Evolutionary conservation across 2,113 vertebrate species (phyloP).

Genomic region (Heteronetta atricapilla): DNA sequence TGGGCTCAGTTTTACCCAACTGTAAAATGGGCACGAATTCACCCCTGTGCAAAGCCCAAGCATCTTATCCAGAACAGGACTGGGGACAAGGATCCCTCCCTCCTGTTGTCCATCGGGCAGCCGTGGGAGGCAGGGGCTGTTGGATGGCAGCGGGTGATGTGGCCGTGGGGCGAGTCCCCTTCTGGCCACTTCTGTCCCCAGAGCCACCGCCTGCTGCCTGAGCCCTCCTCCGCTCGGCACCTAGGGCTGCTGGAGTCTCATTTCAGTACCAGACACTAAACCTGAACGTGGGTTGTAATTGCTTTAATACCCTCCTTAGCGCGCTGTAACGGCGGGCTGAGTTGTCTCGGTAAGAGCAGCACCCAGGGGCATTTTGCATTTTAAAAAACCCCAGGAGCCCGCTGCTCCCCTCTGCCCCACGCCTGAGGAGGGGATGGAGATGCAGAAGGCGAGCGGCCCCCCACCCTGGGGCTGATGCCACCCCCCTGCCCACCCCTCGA

Average conservation of each 20-base stretch:
- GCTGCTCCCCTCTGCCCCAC: not conserved
- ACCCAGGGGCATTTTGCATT: not conserved
- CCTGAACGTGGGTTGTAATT: not conserved
- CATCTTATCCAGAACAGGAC: not conserved
- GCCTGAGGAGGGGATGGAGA: not conserved
- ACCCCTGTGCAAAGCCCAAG: not conserved
- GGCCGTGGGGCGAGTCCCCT: not conserved
- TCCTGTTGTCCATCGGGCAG: not conserved
- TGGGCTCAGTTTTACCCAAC: not conserved
- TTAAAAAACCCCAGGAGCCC: not conserved
- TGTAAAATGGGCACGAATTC: not conserved
- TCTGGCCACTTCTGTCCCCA: not conserved
- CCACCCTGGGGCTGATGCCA: no score
- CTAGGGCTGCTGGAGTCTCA: not conserved
- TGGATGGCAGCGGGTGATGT: not conserved
- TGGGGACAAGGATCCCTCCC: not conserved
- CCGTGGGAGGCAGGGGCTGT: not conserved
- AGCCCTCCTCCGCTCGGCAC: not conserved
- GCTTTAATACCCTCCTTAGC: constrained; percentile 5
- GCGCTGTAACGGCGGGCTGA: not conserved
- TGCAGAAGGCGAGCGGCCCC: not conserved
- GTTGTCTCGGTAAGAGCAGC: not conserved
- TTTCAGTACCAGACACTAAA: not conserved
- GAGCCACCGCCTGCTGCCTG: not conserved
- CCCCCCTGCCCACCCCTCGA: no score